A percentile compares a stretch with the other conserved stretches of the same genome.
Conservation (phyloP, 2,888 invertebrate genomes). For the Camponotus fellah region DNA sequence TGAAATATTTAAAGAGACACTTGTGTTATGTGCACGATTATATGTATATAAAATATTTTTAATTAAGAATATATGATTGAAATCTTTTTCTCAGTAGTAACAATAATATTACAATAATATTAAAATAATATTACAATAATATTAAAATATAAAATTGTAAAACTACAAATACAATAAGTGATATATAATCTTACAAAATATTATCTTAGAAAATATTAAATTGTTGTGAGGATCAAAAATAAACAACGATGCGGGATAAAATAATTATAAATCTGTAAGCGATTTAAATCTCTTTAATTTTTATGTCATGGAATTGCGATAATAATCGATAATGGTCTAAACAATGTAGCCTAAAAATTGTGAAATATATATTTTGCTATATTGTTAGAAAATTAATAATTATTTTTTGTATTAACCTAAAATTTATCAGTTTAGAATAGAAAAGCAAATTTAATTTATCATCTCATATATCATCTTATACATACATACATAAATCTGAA, state of each 20-base stretch:
- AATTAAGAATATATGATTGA: not conserved
- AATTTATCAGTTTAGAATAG: not conserved
- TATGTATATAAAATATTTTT: not conserved
- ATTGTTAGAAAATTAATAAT: not conserved
- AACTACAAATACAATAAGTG: not conserved
- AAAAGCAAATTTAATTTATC: not conserved
- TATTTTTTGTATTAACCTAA: not conserved
- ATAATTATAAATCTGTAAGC: not conserved
- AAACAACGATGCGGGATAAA: not conserved
- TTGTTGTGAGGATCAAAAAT: not conserved
- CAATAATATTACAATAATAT: too few relatives aligned
- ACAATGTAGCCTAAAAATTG: not conserved
- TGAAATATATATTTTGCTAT: conserved; percentile 16
- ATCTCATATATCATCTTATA: too few relatives aligned
- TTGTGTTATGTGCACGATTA: not conserved
- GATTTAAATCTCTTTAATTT: not conserved
- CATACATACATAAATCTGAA: too few relatives aligned
- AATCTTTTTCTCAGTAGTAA: not conserved
- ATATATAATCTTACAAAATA: not conserved
- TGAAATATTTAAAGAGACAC: conserved; percentile 6
- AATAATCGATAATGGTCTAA: not conserved
- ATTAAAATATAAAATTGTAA: not conserved
- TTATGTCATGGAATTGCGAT: not conserved
- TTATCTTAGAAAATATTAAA: not conserved
- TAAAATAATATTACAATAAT: too few relatives aligned